Conservation (phyloP, 1,140 invertebrate species). For the Phocides pigmalion region DNA sequence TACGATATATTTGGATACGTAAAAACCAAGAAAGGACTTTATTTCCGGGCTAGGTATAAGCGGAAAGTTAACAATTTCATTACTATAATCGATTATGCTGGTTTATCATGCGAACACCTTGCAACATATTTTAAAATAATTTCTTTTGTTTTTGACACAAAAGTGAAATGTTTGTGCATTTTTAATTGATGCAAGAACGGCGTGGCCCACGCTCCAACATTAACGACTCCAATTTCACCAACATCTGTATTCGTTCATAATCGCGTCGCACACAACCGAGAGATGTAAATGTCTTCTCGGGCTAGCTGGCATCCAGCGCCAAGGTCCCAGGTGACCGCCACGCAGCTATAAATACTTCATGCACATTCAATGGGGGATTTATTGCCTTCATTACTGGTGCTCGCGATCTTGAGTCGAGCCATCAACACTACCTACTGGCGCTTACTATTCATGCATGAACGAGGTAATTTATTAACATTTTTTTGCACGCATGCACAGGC, state of each 20-base stretch:
- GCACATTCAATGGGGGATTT: constrained; percentile 68
- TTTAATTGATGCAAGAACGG: constrained; percentile 8
- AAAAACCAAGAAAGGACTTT: too few species aligned
- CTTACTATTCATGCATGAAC: constrained; percentile 12
- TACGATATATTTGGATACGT: too few species aligned
- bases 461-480: constrained; percentile 21
- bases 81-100: too few species aligned
- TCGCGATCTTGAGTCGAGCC: constrained; percentile 41
- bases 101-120: too few species aligned
- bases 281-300: constrained; percentile 42
- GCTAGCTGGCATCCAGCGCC: constrained; percentile 54
- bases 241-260: constrained; percentile 46
- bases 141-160: background rate
- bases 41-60: too few species aligned
- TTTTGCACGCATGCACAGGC: constrained; percentile 1
- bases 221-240: constrained; percentile 49
- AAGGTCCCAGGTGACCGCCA: constrained; percentile 67
- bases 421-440: constrained; percentile 36
- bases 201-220: constrained; percentile 44
- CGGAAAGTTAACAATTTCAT: too few species aligned
- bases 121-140: background rate
- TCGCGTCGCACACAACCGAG: constrained; percentile 24
- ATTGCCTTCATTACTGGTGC: constrained; percentile 60
- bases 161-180: background rate
- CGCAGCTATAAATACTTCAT: constrained; percentile 65